phyloP scores from a whole-genome alignment of 2,888 invertebrate species.

The Barypeithes pellucidus region DNA sequence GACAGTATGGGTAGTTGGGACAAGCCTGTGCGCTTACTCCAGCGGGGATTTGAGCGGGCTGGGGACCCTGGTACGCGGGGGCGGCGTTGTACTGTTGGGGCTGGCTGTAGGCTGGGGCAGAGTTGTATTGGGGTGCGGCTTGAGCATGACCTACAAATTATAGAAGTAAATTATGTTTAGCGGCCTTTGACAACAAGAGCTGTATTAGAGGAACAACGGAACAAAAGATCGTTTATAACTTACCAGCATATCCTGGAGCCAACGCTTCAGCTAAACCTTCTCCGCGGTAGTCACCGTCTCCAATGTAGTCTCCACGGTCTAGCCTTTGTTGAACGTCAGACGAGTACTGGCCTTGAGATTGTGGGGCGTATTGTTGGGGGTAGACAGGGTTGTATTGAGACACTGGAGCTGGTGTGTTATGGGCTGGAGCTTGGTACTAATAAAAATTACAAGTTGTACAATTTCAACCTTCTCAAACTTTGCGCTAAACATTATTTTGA shows the following conservation, averaged over 20 bases:
- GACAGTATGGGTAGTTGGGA: conserved; percentile 70
- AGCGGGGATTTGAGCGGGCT: conserved; percentile 66
- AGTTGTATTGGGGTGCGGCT: conserved; percentile 55
- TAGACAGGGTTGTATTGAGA: conserved; percentile 60
- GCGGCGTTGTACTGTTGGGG: conserved; percentile 41
- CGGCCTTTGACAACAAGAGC: too few species aligned
- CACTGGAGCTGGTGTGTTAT: conserved; percentile 52
- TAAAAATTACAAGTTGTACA: not conserved
- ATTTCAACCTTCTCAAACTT: too few species aligned
- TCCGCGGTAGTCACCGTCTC: conserved; percentile 65
- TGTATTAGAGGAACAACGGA: too few species aligned
- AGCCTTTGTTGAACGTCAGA: conserved; percentile 63
- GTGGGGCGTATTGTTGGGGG: conserved; percentile 60
- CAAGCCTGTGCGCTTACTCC: conserved; percentile 68
- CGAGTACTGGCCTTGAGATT: conserved; percentile 58
- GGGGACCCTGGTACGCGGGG: conserved; percentile 41
- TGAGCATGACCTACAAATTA: conserved; percentile 53
- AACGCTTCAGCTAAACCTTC: conserved; percentile 65
- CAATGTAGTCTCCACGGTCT: conserved; percentile 65
- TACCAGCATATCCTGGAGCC: conserved; percentile 62
- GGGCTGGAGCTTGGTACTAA: conserved; percentile 56
- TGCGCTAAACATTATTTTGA: too few species aligned
- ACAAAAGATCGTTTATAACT: conserved; percentile 16
- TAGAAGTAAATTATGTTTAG: too few species aligned
- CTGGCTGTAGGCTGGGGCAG: conserved; percentile 54